A percentile compares a stretch with the other conserved stretches of the same genome.
Evolutionary conservation across 2,113 vertebrate genomes (phyloP).

Genomic region (Notechis scutatus): DNA sequence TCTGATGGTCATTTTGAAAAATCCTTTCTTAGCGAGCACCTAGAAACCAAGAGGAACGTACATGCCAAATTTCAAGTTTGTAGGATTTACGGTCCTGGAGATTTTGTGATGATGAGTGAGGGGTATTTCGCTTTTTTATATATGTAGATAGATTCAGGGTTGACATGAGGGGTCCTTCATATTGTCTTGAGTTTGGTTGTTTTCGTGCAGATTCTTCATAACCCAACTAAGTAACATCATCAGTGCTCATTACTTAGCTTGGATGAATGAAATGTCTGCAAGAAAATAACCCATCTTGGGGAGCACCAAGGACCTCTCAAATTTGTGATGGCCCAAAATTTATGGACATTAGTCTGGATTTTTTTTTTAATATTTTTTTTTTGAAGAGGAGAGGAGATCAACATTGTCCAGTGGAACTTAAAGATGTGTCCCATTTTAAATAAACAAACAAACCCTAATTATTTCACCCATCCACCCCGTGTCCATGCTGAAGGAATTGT

Average conservation of each 20-base stretch:
- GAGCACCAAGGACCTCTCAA: not conserved
- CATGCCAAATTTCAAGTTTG: too few species aligned
- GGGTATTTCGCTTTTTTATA: too few species aligned
- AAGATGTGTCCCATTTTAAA: not conserved
- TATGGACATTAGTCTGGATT: not conserved
- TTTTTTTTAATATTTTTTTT: not conserved
- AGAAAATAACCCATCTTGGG: not conserved
- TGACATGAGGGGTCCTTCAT: not conserved
- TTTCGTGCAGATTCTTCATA: not conserved
- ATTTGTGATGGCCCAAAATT: not conserved
- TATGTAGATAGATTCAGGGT: too few species aligned
- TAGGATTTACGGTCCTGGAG: too few species aligned
- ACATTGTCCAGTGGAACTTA: not conserved
- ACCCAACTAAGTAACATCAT: not conserved
- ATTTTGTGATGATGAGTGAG: too few species aligned
- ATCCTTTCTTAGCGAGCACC: too few species aligned
- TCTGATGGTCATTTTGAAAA: too few species aligned
- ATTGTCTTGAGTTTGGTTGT: not conserved
- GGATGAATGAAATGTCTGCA: not conserved
- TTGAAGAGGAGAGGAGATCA: not conserved
- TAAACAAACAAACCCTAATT: not conserved
- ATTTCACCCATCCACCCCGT: not conserved
- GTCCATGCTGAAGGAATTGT: not conserved
- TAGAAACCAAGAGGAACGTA: too few species aligned
- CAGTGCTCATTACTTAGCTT: not conserved